phyloP scores from a whole-genome alignment of 2,797 vertebrate species.

The Heliangelus exortis region DNA sequence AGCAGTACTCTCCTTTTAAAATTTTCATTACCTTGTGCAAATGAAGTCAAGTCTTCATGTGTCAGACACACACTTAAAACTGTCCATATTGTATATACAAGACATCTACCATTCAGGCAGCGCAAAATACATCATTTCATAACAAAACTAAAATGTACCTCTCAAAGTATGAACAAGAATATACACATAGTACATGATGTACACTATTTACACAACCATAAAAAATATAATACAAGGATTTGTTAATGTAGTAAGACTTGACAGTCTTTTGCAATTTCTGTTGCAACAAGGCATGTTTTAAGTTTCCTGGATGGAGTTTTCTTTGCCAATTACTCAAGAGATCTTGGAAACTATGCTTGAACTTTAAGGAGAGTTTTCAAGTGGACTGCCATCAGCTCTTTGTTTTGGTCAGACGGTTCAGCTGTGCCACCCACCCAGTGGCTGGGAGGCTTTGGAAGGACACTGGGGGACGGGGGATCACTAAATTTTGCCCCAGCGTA shows the following conservation, averaged over 20 bases:
- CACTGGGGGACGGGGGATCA: slow-evolving; percentile 93
- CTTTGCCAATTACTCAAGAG: slow-evolving; percentile 35
- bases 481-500: slow-evolving; percentile 95
- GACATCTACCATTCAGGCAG: slow-evolving; percentile 83
- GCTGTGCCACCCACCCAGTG: slow-evolving; percentile 89
- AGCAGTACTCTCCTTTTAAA: slow-evolving; percentile 74
- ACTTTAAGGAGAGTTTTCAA: slow-evolving; percentile 94
- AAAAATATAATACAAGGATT: slow-evolving; percentile 81
- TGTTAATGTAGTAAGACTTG: slow-evolving; percentile 72
- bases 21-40: slow-evolving; percentile 84
- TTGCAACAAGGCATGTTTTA: slow-evolving; percentile 80
- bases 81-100: slow-evolving; percentile 80
- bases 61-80: slow-evolving; percentile 75
- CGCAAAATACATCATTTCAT: slow-evolving; percentile 88
- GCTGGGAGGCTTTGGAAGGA: slow-evolving; percentile 93
- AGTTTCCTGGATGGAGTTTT: slow-evolving; percentile 66
- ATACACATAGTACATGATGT: slow-evolving; percentile 94
- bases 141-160: slow-evolving; percentile 96
- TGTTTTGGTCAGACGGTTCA: slow-evolving; percentile 81
- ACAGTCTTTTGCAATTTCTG: slow-evolving; percentile 75
- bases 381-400: slow-evolving; percentile 90
- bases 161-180: slow-evolving; percentile 91
- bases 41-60: slow-evolving; percentile 79
- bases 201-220: slow-evolving; percentile 91
- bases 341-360: slow-evolving; percentile 73